Percentiles rank a stretch among this genome's conserved stretches.
Conservation (phyloP, 1,140 invertebrate genomes). For the Drosophila baimaii region DNA sequence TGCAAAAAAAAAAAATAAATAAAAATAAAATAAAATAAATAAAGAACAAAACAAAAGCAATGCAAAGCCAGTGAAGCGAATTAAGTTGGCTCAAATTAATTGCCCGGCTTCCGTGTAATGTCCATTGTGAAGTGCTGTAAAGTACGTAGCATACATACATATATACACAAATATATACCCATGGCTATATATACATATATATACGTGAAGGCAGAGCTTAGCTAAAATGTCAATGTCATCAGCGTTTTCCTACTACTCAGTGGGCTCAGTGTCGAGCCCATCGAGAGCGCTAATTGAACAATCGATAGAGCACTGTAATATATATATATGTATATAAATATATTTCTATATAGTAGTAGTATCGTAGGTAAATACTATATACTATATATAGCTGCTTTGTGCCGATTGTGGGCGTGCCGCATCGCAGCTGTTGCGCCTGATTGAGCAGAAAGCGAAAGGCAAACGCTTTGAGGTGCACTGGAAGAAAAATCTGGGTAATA, state of each 20-base stretch:
- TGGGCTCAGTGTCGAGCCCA: constrained; percentile 55
- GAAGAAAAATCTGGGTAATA: constrained; percentile 3
- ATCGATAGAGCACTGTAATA: constrained; percentile 68
- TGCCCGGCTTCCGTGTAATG: constrained; percentile 69
- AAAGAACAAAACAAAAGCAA: constrained; percentile 37
- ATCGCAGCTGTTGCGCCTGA: constrained; percentile 76
- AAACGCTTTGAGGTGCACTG: constrained; percentile 33
- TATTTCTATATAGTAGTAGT: constrained; percentile 47
- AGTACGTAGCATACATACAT: background rate
- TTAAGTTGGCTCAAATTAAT: constrained; percentile 51
- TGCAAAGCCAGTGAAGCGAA: constrained; percentile 53
- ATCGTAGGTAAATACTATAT: constrained; percentile 44
- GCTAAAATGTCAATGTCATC: constrained; percentile 79
- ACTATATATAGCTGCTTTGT: constrained; percentile 34
- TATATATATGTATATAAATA: constrained; percentile 18
- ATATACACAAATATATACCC: constrained; percentile 4
- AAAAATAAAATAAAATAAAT: constrained; percentile 15
- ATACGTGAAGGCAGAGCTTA: constrained; percentile 47
- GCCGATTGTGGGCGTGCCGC: constrained; percentile 58
- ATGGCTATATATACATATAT: constrained; percentile 7
- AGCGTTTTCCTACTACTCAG: constrained; percentile 22
- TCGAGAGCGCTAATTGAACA: constrained; percentile 73
- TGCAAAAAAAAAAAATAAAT: constrained; percentile 27
- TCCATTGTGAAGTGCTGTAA: constrained; percentile 46
- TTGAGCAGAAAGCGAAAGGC: constrained; percentile 78